Percentiles rank a stretch among this genome's conserved stretches.
These are phyloP conservation scores for Rhamnusium bicolor DNA, from an alignment of 2,888 invertebrate species.

Conservation along the genomic window DNA sequence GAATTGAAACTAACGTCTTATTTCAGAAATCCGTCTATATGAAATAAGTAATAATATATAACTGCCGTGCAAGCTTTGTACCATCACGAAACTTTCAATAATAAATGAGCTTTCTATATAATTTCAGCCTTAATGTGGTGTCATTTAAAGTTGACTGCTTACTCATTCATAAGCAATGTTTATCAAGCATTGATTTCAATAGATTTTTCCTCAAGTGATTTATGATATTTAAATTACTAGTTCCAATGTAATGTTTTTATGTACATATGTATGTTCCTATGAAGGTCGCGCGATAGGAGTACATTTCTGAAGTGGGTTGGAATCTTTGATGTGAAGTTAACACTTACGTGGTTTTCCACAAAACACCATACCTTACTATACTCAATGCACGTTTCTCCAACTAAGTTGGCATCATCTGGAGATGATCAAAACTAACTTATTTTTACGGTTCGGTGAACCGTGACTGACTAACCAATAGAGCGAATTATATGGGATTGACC, in stretches of 20 bases:
- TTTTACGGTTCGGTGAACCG: no score
- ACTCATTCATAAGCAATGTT: constrained; percentile 48
- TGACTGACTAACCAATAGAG: no score
- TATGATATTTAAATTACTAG: constrained; percentile 49
- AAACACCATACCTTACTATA: no score
- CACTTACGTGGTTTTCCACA: no score
- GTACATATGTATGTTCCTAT: neutral
- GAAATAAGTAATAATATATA: constrained; percentile 23
- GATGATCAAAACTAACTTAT: no score
- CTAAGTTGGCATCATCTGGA: no score
- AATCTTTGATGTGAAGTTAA: no score
- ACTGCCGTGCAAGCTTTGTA: constrained; percentile 30
- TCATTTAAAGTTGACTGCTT: constrained; percentile 36
- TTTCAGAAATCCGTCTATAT: neutral
- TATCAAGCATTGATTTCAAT: constrained; percentile 54
- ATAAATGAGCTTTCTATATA: constrained; percentile 50
- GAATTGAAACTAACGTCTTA: constrained; percentile 17
- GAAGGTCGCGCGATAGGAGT: neutral
- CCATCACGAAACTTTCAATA: constrained; percentile 53
- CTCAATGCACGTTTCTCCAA: no score
- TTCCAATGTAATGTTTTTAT: neutral
- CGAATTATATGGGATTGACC: no score
- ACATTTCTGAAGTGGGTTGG: neutral
- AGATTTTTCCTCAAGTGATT: constrained; percentile 46
- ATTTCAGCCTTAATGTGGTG: constrained; percentile 46